Base-by-base conservation (phyloP, 2,113 vertebrate genomes). In the Epinephelus fuscoguttatus region DNA sequence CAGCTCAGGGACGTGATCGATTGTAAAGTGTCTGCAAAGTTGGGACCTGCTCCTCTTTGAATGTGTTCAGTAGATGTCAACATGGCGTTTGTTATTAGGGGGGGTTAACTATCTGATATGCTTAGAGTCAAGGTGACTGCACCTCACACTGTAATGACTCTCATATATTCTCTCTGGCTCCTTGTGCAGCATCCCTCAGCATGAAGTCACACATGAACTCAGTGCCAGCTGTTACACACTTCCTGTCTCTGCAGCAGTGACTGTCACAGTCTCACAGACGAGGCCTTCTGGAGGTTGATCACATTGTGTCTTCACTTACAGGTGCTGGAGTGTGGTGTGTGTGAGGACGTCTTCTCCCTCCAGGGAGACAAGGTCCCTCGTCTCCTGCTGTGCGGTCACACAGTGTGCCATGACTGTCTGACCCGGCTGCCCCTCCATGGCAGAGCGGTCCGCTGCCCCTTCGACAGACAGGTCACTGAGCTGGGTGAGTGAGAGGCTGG, bases 281-380 rank as follows among this genome's bases (percentile, higher is more conserved):
- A 7, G 9, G 3, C 23, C 21, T 52, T 27, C 10, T 42, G 19
- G 17, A 40, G n/a, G 25, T 7, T 61, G 9, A 71, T 11, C 4
- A 6, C 2, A 8, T 2, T 21, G 12, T 73, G 18, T 69, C 1
- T 27, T 60, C 9, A 6, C 69, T 55, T 13, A 0, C 79, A 99
- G 98, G 98, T 99, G 91, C 94, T 99, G 70, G 98, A 99, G 89
- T 99, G 98, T 78, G 98, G 98, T 4, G 98, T 99, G 49, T 99
- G 98, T 90, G 98, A 99, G 95, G 98, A 99, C 84, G 98, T 99
- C 12, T 99, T 99, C 93, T 98, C 97, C 61, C 95, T 99, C 53
- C 98, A 99, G 92, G 98, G 98, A 40, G 98, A 99, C 87, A 99
- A 99, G 92, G 98, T 99, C 72, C 98, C 98, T 6, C 96, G 98